Conservation (phyloP, 1,140 invertebrate species). For the Plectrocnemia conspersa region DNA sequence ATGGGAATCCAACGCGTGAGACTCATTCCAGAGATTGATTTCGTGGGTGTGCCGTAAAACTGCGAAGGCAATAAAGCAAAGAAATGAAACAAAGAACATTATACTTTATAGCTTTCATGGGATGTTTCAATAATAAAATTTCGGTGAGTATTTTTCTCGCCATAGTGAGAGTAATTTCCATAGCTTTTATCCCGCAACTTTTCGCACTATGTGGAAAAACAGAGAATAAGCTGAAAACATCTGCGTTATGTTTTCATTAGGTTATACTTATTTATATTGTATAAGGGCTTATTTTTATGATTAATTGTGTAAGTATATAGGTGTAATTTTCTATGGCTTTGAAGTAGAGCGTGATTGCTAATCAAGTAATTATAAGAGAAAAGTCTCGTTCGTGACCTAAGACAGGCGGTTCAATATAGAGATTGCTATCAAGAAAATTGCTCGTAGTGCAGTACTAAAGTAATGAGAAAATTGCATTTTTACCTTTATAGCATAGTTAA, state of each 20-base stretch:
- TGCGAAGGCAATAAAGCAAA: constrained; percentile 2
- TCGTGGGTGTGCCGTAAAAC: constrained; percentile 10
- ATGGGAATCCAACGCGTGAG: too few species aligned
- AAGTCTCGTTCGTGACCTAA: constrained; percentile 20
- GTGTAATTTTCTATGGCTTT: constrained; percentile 15
- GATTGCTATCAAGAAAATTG: background rate
- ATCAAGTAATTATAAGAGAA: constrained; percentile 30
- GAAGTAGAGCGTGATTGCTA: constrained; percentile 23
- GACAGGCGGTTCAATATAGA: background rate
- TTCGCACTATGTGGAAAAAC: constrained; percentile 4
- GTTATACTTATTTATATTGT: background rate
- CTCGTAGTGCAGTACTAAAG: background rate
- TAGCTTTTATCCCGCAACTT: constrained; percentile 11
- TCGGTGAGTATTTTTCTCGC: constrained; percentile 13
- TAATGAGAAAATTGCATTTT: background rate
- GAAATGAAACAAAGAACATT: constrained; percentile 2
- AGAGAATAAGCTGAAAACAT: constrained; percentile 13
- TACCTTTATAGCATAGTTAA: background rate
- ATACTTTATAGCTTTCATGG: constrained; percentile 10
- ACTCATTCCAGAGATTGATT: constrained; percentile 7
- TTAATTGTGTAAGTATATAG: background rate
- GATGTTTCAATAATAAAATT: constrained; percentile 18
- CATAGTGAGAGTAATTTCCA: constrained; percentile 23
- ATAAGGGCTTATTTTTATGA: background rate
- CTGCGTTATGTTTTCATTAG: background rate